Evolutionary conservation across 2,113 vertebrate species (phyloP).

Genomic region (Megaceryle maxima): DNA sequence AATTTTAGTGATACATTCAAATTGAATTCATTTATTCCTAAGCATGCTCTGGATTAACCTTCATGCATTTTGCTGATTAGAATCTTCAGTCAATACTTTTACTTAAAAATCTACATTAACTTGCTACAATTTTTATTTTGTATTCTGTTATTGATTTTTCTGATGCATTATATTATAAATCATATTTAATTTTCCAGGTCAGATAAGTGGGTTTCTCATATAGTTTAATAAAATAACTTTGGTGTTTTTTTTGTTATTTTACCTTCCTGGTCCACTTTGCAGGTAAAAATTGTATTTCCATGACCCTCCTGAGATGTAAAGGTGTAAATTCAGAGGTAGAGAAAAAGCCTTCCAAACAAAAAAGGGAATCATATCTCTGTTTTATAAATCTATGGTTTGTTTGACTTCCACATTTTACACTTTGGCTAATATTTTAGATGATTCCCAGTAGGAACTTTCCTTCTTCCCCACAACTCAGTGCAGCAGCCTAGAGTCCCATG

Average conservation of each 20-base stretch:
- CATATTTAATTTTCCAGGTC: constrained; percentile 44
- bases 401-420: neutral
- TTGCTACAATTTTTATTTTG: constrained; percentile 34
- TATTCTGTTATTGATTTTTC: constrained; percentile 56
- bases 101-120: constrained; percentile 61
- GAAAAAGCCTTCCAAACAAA: neutral
- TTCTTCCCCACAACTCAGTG: neutral
- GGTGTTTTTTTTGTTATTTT: neutral
- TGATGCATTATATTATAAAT: constrained; percentile 16
- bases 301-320: neutral
- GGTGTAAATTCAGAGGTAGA: neutral
- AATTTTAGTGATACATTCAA: constrained; percentile 73
- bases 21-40: constrained; percentile 75
- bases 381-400: neutral
- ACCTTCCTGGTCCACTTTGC: neutral
- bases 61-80: constrained; percentile 63
- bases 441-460: neutral
- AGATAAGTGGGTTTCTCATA: neutral
- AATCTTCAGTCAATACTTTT: constrained; percentile 64
- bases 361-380: neutral
- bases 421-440: neutral
- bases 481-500: fast-evolving
- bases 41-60: constrained; percentile 68
- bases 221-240: constrained; percentile 7
- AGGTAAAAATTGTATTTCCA: neutral